These are phyloP conservation scores for Astropecten irregularis DNA, from an alignment of 53 echinoderm and acorn worm species.

Conservation along the genomic window DNA sequence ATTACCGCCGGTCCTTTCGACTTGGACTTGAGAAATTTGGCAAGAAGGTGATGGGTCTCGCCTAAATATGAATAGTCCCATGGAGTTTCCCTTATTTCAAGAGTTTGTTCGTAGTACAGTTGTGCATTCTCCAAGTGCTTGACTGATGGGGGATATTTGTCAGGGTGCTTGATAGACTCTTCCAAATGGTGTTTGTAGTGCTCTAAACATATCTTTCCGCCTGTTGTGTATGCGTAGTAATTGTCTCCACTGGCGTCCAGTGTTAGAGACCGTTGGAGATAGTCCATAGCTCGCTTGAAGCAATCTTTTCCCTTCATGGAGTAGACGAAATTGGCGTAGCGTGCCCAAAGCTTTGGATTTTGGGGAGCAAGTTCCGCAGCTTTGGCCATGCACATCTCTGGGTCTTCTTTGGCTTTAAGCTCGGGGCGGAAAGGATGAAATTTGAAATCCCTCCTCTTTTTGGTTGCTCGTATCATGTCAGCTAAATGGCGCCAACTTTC, in stretches of 20 bases:
- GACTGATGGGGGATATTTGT: background rate
- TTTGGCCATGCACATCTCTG: conserved; percentile 1
- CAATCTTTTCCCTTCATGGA: background rate
- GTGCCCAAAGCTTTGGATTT: background rate
- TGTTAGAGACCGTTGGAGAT: background rate
- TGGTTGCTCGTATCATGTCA: background rate
- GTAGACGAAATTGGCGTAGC: conserved; percentile 29
- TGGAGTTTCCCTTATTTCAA: background rate
- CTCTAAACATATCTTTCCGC: conserved; percentile 1
- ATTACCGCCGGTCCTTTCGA: background rate
- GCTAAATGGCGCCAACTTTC: conserved; percentile 40
- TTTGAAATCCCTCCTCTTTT: background rate
- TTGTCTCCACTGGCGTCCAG: background rate
- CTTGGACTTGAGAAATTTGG: background rate
- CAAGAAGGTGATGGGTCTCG: background rate
- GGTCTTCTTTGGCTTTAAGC: background rate
- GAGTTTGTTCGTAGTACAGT: background rate
- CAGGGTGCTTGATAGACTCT: background rate
- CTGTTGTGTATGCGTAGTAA: conserved; percentile 6
- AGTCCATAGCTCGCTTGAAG: background rate
- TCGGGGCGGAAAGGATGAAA: background rate
- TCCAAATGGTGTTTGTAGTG: background rate
- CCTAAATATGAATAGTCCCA: conserved; percentile 4
- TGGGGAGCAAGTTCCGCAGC: background rate
- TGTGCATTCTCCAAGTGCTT: background rate